phyloP scores from a whole-genome alignment of 2,888 invertebrate genomes.

The Candidula unifasciata region DNA sequence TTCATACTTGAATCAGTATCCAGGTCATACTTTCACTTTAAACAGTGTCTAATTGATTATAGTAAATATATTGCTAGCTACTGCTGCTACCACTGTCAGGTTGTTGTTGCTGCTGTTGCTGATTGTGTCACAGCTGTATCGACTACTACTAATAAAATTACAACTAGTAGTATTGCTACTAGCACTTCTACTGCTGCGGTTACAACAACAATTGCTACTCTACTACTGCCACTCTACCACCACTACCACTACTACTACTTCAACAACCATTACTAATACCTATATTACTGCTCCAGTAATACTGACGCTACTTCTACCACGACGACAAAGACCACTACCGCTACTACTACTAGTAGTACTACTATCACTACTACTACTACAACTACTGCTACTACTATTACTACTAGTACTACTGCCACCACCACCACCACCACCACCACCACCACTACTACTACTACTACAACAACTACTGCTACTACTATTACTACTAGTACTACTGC shows the following conservation, averaged over 20 bases:
- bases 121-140: too few relatives aligned
- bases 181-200: too few relatives aligned
- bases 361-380: not conserved
- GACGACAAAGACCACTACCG: not conserved
- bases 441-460: constrained; percentile 1
- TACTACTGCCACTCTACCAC: not conserved
- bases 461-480: constrained; percentile 3
- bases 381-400: not conserved
- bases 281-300: not conserved
- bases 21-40: too few relatives aligned
- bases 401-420: not conserved
- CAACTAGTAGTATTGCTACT: too few relatives aligned
- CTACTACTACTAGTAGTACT: not conserved
- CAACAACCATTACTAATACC: not conserved
- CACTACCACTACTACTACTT: not conserved
- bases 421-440: not conserved
- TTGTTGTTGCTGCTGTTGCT: too few relatives aligned
- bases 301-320: not conserved
- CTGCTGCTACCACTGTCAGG: too few relatives aligned
- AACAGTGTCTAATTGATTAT: too few relatives aligned
- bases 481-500: constrained; percentile 4
- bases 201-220: not conserved
- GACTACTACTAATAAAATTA: too few relatives aligned
- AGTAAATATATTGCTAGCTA: too few relatives aligned
- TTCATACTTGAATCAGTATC: too few relatives aligned